Conservation (phyloP, 2,797 vertebrate species). For the Tarsius wallacei region DNA sequence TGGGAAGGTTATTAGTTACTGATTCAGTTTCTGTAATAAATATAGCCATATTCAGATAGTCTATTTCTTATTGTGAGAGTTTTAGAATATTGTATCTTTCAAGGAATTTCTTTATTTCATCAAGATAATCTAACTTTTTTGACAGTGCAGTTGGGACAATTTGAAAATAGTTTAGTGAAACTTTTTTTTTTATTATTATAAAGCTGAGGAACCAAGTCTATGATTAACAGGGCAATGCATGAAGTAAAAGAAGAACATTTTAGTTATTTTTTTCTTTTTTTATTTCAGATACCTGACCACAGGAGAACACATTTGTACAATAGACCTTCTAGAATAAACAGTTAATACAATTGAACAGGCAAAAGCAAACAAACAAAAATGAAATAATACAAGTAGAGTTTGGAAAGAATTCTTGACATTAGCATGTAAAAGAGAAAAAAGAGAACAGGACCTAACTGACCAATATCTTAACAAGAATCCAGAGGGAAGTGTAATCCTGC, state of each 20-base stretch:
- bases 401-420: not conserved
- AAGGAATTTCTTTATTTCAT: not conserved
- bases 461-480: not conserved
- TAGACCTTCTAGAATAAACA: not conserved
- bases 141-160: not conserved
- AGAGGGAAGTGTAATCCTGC: not conserved
- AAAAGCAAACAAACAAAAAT: not conserved
- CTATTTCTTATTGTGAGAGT: not conserved
- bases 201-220: not conserved
- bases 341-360: not conserved
- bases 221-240: not conserved
- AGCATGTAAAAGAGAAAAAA: not conserved
- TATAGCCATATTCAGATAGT: not conserved
- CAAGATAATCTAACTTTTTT: not conserved
- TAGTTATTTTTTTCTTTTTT: not conserved
- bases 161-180: not conserved
- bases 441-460: not conserved
- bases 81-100: not conserved
- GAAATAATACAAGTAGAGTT: not conserved
- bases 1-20: not conserved
- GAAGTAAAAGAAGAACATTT: not conserved
- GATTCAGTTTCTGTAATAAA: not conserved
- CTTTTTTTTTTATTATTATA: not conserved
- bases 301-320: not conserved
- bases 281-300: not conserved